Percentiles rank a stretch among this genome's conserved stretches.
phyloP scores from a whole-genome alignment of 2,797 vertebrate genomes.

The Cyclopterus lumpus region DNA sequence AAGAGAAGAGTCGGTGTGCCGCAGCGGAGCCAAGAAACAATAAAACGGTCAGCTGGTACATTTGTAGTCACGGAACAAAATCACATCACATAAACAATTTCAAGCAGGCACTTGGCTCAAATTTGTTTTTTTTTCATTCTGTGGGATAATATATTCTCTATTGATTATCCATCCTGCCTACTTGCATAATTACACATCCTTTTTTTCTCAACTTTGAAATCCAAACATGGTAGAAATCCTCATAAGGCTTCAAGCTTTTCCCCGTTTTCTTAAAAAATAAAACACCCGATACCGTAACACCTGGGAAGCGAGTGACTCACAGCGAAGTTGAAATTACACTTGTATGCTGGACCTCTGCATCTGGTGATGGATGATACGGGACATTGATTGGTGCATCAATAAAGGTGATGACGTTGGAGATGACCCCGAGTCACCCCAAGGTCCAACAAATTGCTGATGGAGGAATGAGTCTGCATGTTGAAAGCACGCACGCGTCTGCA shows the following conservation, averaged over 20 bases:
- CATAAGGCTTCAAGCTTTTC: not conserved
- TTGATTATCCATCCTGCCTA: slow-evolving; percentile 22
- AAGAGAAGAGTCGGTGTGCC: not conserved
- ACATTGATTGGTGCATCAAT: slow-evolving; percentile 67
- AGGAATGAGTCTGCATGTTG: slow-evolving; percentile 48
- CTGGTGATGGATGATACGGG: slow-evolving; percentile 59
- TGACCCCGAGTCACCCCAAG: slow-evolving; percentile 46
- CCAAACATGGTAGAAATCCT: not conserved
- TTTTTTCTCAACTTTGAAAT: not conserved
- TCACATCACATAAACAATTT: slow-evolving; percentile 25
- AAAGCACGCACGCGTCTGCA: not conserved
- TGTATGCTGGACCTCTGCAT: not conserved
- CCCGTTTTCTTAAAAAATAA: not conserved
- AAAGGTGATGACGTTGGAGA: slow-evolving; percentile 39
- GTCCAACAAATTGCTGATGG: slow-evolving; percentile 66
- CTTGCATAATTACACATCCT: slow-evolving; percentile 18
- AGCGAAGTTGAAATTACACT: slow-evolving; percentile 11
- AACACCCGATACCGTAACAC: not conserved
- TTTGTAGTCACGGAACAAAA: slow-evolving; percentile 19
- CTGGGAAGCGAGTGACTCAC: not conserved
- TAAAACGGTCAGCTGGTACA: not conserved
- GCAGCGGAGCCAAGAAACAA: not conserved
- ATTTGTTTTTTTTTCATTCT: slow-evolving; percentile 42
- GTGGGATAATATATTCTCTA: slow-evolving; percentile 20
- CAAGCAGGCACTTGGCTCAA: slow-evolving; percentile 24